Percentiles rank a stretch among this genome's conserved stretches.
Conservation (phyloP, 2,113 vertebrate species). For the Dipodomys spectabilis region DNA sequence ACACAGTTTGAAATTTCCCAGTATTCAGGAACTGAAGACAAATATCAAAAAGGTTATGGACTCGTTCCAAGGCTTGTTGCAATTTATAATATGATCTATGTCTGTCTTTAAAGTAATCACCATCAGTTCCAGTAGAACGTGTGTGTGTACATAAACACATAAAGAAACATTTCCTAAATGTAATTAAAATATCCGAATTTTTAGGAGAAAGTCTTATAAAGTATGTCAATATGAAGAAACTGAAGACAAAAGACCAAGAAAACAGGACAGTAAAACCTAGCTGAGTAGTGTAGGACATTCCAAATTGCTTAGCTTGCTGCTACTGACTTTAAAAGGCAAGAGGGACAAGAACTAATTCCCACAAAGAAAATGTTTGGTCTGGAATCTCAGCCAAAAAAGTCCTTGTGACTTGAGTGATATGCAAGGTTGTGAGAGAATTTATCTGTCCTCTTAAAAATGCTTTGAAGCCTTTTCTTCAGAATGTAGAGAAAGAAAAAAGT, state of each 20-base stretch:
- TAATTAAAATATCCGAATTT: background rate
- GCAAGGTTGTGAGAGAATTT: background rate
- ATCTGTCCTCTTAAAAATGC: background rate
- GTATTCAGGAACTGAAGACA: background rate
- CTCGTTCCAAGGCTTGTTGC: background rate
- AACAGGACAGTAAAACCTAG: too few relatives aligned
- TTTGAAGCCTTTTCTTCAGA: background rate
- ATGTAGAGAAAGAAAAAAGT: background rate
- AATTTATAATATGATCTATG: background rate
- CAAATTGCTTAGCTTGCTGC: background rate
- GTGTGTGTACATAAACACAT: background rate
- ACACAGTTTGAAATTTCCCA: background rate
- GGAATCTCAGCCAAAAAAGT: background rate
- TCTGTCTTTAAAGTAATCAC: background rate
- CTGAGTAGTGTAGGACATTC: background rate
- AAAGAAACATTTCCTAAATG: background rate
- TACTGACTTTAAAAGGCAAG: constrained; percentile 44
- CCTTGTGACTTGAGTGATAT: background rate
- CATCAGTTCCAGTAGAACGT: background rate
- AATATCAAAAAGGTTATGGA: background rate
- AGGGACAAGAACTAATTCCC: background rate
- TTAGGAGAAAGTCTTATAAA: too few relatives aligned
- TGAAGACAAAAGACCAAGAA: too few relatives aligned
- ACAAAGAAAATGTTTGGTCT: background rate
- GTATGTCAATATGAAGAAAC: too few relatives aligned